Percentiles rank a stretch among this genome's conserved stretches.
Conservation (phyloP, 2,797 vertebrate species). For the Pteronotus mesoamericanus region DNA sequence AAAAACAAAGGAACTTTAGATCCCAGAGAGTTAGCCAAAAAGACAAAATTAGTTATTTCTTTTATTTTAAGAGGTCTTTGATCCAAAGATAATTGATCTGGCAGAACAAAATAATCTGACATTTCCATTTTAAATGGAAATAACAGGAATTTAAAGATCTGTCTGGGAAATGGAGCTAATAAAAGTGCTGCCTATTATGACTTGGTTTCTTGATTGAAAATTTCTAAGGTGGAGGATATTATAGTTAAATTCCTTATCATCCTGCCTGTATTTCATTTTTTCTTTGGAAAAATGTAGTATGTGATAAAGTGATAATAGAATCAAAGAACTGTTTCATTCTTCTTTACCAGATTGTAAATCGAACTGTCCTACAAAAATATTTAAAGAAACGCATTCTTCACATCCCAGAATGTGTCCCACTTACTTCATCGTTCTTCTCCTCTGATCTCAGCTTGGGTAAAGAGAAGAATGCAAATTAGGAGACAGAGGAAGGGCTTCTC, state of each 20-base stretch:
- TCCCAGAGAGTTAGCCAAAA: slow-evolving; percentile 38
- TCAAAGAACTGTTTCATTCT: slow-evolving; percentile 33
- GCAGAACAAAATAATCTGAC: slow-evolving; percentile 33
- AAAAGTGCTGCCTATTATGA: not conserved
- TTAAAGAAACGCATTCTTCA: slow-evolving; percentile 33
- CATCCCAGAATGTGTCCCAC: not conserved
- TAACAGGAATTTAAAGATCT: not conserved
- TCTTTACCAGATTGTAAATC: not conserved
- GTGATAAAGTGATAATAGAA: slow-evolving; percentile 7
- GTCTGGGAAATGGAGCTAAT: slow-evolving; percentile 10
- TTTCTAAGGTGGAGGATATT: not conserved
- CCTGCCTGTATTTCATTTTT: slow-evolving; percentile 8
- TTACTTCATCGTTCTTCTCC: slow-evolving; percentile 7
- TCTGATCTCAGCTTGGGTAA: slow-evolving; percentile 5
- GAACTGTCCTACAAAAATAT: slow-evolving; percentile 10
- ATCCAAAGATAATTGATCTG: slow-evolving; percentile 44
- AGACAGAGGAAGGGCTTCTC: not conserved
- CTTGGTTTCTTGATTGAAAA: not conserved
- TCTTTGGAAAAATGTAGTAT: slow-evolving; percentile 28
- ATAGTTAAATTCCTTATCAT: slow-evolving; percentile 21
- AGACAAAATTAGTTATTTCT: slow-evolving; percentile 53
- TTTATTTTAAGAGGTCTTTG: slow-evolving; percentile 47
- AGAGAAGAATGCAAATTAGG: slow-evolving; percentile 34
- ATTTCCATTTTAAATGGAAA: slow-evolving; percentile 27
- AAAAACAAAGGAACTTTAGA: slow-evolving; percentile 44